Base-by-base conservation (phyloP, 2,113 vertebrate genomes). In the Sialia sialis region DNA sequence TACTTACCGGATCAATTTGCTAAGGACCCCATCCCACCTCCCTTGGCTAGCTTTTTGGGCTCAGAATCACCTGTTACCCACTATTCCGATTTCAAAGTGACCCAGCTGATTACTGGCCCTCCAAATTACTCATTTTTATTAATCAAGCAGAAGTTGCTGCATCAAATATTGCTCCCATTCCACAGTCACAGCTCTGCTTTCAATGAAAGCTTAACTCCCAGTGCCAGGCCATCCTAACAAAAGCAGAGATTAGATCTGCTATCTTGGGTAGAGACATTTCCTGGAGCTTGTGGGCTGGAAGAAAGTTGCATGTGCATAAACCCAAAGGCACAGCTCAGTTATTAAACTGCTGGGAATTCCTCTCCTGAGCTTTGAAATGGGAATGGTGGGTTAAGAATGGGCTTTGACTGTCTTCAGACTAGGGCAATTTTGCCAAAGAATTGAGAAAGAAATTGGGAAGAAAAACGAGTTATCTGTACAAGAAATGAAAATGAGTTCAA, bases 221-320 rank as follows among this genome's bases (percentile, higher is more conserved):
- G 20, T 81, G 58, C 38, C 49, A 77, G 55, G 55, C 38, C 54
- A 6, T 3, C 39, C 44, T 29, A 54, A 62, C 51, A 86, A 86
- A 75, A 44, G 72, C 54, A 56, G 19, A 52, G 43, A 66, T 78
- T 22, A 79, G 46, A 56, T 69, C 34, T 22, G 14, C 23, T 62
- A 0, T 32, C 43, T 74, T 32, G 38, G 10, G 49, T 3, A 4
- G 63, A 62, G 52, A 49, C 41, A 20, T 36, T 68, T 72, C 43
- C 85, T 70, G 46, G 51, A 39, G 70, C 67, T 62, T 0, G 0
- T 48, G 56, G n/a, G 54, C 52, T 1, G 0, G 52, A 90, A 67
- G 20, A n/a, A 77, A 59, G 36, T 5, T 78, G 41, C 2, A 0
- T 79, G 67, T 82, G 16, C 62, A 75, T 52, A 70, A 91, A 56